phyloP scores from a whole-genome alignment of 2,888 invertebrate species.

The Marronus borbonicus region DNA sequence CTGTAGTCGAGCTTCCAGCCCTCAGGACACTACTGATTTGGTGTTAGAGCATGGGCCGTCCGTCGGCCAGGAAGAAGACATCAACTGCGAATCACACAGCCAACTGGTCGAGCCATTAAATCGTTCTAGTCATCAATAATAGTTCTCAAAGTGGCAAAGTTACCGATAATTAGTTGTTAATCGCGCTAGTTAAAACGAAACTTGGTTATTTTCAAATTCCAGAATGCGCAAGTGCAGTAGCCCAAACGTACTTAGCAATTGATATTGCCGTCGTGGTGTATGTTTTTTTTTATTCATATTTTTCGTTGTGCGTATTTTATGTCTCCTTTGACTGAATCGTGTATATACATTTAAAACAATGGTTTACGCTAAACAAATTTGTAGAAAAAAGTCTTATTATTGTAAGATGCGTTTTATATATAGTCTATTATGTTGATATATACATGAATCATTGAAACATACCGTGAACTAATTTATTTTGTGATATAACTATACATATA shows the following conservation, averaged over 20 bases:
- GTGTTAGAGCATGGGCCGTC: conserved; percentile 64
- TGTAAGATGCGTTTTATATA: neutral
- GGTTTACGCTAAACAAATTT: neutral
- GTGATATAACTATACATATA: conserved; percentile 15
- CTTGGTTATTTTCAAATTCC: neutral
- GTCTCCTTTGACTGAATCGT: conserved; percentile 1
- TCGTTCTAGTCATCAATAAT: conserved; percentile 53
- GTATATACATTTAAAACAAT: conserved; percentile 16
- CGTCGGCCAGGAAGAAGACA: conserved; percentile 42
- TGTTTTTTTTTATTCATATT: neutral
- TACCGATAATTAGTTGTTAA: conserved; percentile 9
- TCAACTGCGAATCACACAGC: conserved; percentile 65
- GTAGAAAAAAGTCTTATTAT: neutral
- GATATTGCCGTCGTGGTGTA: conserved; percentile 6
- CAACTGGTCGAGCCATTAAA: conserved; percentile 32
- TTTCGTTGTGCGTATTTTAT: neutral
- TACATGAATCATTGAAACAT: conserved; percentile 16
- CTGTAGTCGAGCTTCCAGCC: conserved; percentile 77
- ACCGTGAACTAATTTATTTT: conserved; percentile 29
- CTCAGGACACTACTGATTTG: conserved; percentile 73
- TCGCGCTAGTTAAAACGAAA: neutral
- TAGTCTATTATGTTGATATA: conserved; percentile 6
- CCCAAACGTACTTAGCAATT: neutral
- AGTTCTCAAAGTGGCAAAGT: conserved; percentile 33
- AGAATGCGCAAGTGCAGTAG: conserved; percentile 27